Conservation (phyloP, 2,888 invertebrate species). For the Sylvicola cinctus region DNA sequence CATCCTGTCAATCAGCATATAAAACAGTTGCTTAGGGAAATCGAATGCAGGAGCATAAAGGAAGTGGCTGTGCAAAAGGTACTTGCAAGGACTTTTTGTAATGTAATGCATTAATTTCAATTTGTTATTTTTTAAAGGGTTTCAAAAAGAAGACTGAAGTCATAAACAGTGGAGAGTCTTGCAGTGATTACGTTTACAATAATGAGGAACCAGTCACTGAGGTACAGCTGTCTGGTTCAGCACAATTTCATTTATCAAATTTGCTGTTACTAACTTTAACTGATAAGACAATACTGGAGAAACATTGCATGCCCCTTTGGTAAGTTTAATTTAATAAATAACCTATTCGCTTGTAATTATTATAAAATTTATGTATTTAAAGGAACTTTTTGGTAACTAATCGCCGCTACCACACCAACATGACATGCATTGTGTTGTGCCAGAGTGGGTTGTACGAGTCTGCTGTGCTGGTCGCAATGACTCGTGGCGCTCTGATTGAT, state of each 20-base stretch:
- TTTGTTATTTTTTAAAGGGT: too few relatives aligned
- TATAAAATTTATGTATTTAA: neutral
- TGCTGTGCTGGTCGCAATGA: conserved; percentile 20
- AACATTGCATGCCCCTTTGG: conserved; percentile 24
- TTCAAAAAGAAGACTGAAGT: neutral
- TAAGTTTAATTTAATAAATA: conserved; percentile 8
- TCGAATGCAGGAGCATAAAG: conserved; percentile 6
- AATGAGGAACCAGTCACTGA: conserved; percentile 20
- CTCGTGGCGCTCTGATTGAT: conserved; percentile 23
- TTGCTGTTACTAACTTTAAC: conserved; percentile 22
- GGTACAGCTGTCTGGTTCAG: conserved; percentile 24
- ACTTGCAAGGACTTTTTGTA: too few relatives aligned
- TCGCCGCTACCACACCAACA: conserved; percentile 24
- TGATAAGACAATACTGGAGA: conserved; percentile 23
- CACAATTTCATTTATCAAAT: conserved; percentile 26
- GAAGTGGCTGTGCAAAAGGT: too few relatives aligned
- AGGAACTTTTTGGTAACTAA: conserved; percentile 25
- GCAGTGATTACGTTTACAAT: conserved; percentile 21
- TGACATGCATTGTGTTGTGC: conserved; percentile 26
- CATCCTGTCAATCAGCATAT: conserved; percentile 15
- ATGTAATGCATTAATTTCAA: too few relatives aligned
- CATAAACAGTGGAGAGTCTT: conserved; percentile 8
- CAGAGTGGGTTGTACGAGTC: conserved; percentile 25
- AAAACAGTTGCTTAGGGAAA: conserved; percentile 10
- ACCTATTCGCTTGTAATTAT: neutral